Conservation (phyloP, 2,797 vertebrate species). For the Chrysolophus pictus region DNA sequence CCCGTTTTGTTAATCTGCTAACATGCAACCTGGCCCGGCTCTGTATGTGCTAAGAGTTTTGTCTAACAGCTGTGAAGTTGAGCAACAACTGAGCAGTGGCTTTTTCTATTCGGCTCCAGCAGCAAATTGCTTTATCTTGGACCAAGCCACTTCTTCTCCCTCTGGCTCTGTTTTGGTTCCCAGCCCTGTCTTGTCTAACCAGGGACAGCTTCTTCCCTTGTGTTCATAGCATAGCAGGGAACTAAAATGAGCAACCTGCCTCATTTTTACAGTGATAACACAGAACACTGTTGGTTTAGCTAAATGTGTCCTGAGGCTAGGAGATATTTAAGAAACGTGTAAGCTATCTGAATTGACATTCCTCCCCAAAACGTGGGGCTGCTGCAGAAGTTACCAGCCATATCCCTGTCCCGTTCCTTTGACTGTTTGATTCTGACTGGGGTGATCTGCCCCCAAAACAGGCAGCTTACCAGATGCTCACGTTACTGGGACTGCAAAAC, state of each 20-base stretch:
- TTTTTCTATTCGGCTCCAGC: background rate
- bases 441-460: background rate
- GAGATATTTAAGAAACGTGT: background rate
- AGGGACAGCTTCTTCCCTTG: background rate
- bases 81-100: background rate
- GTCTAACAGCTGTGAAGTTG: fast-evolving
- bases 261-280: background rate
- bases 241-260: background rate
- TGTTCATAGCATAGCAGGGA: fast-evolving
- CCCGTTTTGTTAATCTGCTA: background rate
- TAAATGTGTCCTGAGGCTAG: background rate
- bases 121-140: background rate
- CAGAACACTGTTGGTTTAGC: background rate
- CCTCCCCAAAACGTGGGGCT: background rate
- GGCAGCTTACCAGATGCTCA: background rate
- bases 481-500: background rate
- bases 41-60: background rate
- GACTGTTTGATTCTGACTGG: background rate
- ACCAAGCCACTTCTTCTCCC: background rate
- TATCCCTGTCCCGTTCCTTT: background rate
- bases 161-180: background rate
- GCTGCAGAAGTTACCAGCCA: background rate
- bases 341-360: background rate
- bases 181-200: background rate
- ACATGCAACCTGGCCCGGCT: fast-evolving